These are phyloP conservation scores for Merodon equestris DNA, from an alignment of 2,888 invertebrate genomes.

Conservation along the genomic window DNA sequence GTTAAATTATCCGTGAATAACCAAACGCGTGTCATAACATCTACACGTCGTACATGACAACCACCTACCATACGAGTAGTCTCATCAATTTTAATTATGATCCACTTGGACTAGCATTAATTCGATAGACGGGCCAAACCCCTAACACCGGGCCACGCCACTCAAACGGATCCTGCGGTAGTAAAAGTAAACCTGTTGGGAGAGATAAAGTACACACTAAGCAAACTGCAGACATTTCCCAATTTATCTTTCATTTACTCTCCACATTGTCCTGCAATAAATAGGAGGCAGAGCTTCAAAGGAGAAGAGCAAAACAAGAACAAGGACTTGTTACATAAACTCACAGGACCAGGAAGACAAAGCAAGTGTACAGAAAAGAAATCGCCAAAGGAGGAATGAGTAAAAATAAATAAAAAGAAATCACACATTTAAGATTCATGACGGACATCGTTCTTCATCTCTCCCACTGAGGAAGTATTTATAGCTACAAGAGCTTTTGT, in stretches of 20 bases:
- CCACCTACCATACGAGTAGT: no score
- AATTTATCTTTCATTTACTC: background rate
- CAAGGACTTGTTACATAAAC: background rate
- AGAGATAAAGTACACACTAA: constrained; percentile 8
- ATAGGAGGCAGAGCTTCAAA: constrained; percentile 2
- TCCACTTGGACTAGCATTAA: no score
- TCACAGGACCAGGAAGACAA: background rate
- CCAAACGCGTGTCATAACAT: no score
- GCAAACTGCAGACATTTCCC: constrained; percentile 4
- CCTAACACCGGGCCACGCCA: background rate
- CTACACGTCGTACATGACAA: no score
- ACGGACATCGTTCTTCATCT: constrained; percentile 57
- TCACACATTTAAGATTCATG: constrained; percentile 65
- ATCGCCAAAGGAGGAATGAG: constrained; percentile 3
- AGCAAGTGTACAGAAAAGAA: constrained; percentile 5
- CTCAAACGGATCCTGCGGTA: constrained; percentile 1
- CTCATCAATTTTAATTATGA: no score
- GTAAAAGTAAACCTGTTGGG: background rate
- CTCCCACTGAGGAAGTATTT: constrained; percentile 54
- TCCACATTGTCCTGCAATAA: constrained; percentile 17
- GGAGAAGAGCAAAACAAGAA: no score
- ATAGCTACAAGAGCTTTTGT: constrained; percentile 58
- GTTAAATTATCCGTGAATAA: no score
- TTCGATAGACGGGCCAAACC: no score
- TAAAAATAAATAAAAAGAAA: constrained; percentile 40